Base-by-base conservation (phyloP, 64 coral and sea anemone genomes). In the Hydrozoanthus tunicans region DNA sequence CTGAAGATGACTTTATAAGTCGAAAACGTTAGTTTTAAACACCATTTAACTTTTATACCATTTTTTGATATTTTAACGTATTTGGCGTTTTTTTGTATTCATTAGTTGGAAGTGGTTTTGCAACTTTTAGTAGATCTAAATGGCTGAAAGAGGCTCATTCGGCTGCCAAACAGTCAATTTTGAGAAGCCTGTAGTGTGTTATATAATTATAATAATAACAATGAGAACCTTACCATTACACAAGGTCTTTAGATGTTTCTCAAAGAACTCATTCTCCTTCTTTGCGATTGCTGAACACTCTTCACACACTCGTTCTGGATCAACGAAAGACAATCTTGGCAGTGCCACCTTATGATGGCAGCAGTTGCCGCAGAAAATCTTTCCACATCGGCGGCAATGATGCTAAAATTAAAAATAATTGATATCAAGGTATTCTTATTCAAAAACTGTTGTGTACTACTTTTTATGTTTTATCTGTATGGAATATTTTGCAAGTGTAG, bases 251-350 rank as follows among this genome's bases (percentile, higher is more conserved):
- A 99, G 77, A 92, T 95, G 94, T 86, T 90, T 99, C 32, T 86
- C 89, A 91, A 99, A 99, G 65, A 99, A 99, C 59, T 99, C 97
- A 77, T 99, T 91, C 84, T 99, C 97, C 77, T 79, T 95, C 77
- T 94, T 99, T 12, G 92, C 94, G 23, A 81, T 89, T 53, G 76
- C 90, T 5, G 97, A 93, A 73, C 97, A 99, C 69, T 99, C 89
- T 63, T 94, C 97, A 90, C 97, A 99, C 24, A 99, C 94, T 56
- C 94, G 77, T 61, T 92, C 97, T 80, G 97, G 97, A 63, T 98
- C 96, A 85, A 98, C 92, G 85, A 95, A 98, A 26, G 89, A 89
- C 4, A 98, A 90, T 89, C 96, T 89, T 6, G 94, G 91, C 23
- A 98, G 76, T 77, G 93, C 73, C 23, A 95, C 91, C 79, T 98